phyloP scores from a whole-genome alignment of 2,888 invertebrate species.

The Orchesellides sinensis region DNA sequence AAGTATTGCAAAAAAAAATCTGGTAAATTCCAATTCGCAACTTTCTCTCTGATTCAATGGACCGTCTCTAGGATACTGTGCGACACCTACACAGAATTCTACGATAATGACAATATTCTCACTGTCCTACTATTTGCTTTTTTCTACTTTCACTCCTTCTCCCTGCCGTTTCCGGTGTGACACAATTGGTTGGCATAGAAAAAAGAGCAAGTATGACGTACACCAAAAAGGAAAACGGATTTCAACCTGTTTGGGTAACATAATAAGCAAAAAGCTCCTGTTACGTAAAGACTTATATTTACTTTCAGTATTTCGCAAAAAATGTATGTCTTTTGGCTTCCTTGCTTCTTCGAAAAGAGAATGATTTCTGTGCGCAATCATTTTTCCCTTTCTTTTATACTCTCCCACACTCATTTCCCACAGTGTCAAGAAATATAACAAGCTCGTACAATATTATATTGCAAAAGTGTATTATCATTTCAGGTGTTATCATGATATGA shows the following conservation, averaged over 20 bases:
- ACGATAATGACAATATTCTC: too few relatives aligned
- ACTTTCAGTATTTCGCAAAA: too few relatives aligned
- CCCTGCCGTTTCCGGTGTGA: neutral
- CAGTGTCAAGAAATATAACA: neutral
- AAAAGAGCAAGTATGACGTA: neutral
- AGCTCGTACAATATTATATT: neutral
- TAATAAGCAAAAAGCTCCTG: too few relatives aligned
- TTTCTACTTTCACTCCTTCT: neutral
- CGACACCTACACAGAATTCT: too few relatives aligned
- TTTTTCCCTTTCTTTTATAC: neutral
- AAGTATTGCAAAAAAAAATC: too few relatives aligned
- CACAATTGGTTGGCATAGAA: slow-evolving; percentile 7
- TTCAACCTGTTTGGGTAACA: too few relatives aligned
- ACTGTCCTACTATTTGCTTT: neutral
- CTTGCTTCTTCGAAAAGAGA: slow-evolving; percentile 13
- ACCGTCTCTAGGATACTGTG: too few relatives aligned
- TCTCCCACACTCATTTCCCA: too few relatives aligned
- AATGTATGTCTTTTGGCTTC: slow-evolving; percentile 39
- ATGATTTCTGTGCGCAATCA: neutral
- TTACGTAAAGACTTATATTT: too few relatives aligned
- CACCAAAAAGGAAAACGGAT: neutral
- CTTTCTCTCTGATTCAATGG: too few relatives aligned
- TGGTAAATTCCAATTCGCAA: too few relatives aligned
- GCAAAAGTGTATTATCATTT: neutral
- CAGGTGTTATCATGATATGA: neutral